Evolutionary conservation across 2,888 invertebrate genomes (phyloP), one percentile per base, ranked within the genome.

Genomic region (Halictus quadricinctus): DNA sequence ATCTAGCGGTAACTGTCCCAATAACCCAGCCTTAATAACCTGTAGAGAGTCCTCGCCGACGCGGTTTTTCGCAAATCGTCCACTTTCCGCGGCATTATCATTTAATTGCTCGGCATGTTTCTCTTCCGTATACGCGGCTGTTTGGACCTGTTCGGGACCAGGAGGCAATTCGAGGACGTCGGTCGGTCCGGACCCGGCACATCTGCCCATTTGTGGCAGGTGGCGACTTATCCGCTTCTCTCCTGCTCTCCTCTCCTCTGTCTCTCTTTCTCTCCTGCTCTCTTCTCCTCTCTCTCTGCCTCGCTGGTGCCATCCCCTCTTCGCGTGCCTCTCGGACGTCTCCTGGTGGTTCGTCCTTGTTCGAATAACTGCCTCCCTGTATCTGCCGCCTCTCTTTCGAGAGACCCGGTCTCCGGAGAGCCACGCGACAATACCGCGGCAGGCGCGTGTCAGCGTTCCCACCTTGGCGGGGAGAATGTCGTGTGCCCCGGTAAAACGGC

Each of bases 151-250:
- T 74, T 84, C 77, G 85, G 87, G 88, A 91, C 88, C 91, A 88
- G 90, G 86, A 91, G 91, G 90, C 91, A 87, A 90, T 88, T 90
- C 89, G 90, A 87, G 87, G 89, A 88, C 89, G 90, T 89, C 87
- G 88, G 89, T 88, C 90, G 90, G 87, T 88, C 87, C 91, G 88
- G 88, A 87, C 82, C 81, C 78, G 83, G 90, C 91, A 92, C 94
- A 94, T 94, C 94, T 94, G 94, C 93, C 92, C 90, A 88, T 90
- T 89, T 89, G 90, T 89, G 92, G 94, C 94, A 94, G 94, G 94
- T 94, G 94, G 93, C 91, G 90, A 92, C 90, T 92, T 91, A 90
- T 90, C 89, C 91, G 87, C 88, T 89, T 88, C 88, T 90, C 88
- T 87, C 81, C 80, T 79, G 66, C 79, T 84, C 73, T 69, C 70